A percentile compares a stretch with the other conserved stretches of the same genome.
Evolutionary conservation across 2,797 vertebrate genomes (phyloP).

Genomic region (Schizopygopsis malacanthus): DNA sequence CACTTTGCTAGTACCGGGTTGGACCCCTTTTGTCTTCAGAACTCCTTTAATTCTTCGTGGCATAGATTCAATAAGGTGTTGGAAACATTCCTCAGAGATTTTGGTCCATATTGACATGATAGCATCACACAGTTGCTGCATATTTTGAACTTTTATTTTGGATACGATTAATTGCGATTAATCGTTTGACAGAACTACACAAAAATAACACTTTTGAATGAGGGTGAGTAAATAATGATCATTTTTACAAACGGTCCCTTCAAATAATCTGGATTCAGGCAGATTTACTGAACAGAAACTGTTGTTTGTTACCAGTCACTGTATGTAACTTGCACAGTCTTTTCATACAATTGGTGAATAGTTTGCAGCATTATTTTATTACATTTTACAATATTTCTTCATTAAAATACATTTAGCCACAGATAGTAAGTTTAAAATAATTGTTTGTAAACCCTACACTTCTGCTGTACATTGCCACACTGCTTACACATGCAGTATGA

Average conservation of each 20-base stretch:
- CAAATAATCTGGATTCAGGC: not conserved
- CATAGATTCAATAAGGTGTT: too few species aligned
- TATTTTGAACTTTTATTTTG: too few species aligned
- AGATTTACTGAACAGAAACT: not conserved
- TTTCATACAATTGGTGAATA: not conserved
- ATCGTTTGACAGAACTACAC: too few species aligned
- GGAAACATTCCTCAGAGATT: too few species aligned
- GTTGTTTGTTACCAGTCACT: not conserved
- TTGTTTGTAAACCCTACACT: not conserved
- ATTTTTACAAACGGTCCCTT: not conserved
- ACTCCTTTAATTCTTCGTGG: too few species aligned
- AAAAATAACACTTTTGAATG: not conserved
- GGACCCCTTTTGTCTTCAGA: too few species aligned
- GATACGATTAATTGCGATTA: too few species aligned
- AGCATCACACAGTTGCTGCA: too few species aligned
- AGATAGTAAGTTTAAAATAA: not conserved
- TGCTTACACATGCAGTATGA: not conserved
- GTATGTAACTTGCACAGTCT: not conserved
- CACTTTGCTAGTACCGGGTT: too few species aligned
- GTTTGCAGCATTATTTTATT: not conserved
- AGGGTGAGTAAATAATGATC: not conserved
- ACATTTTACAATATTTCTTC: not conserved
- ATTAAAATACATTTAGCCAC: too few species aligned
- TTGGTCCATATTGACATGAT: too few species aligned
- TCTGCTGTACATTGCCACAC: not conserved